A percentile compares a stretch with the other conserved stretches of the same genome.
phyloP scores from a whole-genome alignment of 1,140 invertebrate species.

The Subanguina moxae region DNA sequence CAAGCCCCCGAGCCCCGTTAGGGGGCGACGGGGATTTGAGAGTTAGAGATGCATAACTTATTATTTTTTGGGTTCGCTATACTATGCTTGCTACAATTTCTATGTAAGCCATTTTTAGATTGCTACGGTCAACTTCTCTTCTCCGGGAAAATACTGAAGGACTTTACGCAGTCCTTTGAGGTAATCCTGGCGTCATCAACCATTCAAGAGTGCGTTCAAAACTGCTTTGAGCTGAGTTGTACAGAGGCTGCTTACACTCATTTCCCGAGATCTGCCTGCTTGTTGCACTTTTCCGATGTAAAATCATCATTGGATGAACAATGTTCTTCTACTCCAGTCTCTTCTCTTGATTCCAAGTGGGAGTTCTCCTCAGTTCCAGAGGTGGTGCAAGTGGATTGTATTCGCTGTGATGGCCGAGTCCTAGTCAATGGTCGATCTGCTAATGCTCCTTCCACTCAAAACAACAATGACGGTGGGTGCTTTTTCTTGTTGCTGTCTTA shows the following conservation, averaged over 20 bases:
- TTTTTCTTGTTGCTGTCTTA: too few relatives aligned
- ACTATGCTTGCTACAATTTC: background rate
- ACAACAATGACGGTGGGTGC: background rate
- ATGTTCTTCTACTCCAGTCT: constrained; percentile 7
- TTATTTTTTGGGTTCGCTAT: background rate
- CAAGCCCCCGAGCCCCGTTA: too few relatives aligned
- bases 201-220: constrained; percentile 49
- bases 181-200: constrained; percentile 50
- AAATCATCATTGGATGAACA: constrained; percentile 16
- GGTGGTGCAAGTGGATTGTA: constrained; percentile 51
- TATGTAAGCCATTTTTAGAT: constrained; percentile 24
- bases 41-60: too few relatives aligned
- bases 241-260: constrained; percentile 54
- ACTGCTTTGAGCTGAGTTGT: constrained; percentile 50
- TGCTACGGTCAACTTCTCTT: constrained; percentile 48
- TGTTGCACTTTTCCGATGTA: constrained; percentile 46
- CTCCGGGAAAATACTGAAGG: constrained; percentile 37
- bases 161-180: constrained; percentile 51
- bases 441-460: background rate
- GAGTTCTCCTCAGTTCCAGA: constrained; percentile 50
- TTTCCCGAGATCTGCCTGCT: constrained; percentile 55
- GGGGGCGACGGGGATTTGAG: too few relatives aligned
- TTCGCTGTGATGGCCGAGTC: constrained; percentile 35
- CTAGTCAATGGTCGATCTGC: background rate
- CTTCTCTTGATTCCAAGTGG: constrained; percentile 34